phyloP scores from a whole-genome alignment of 2,888 invertebrate genomes.

The Diarsia dahlii region DNA sequence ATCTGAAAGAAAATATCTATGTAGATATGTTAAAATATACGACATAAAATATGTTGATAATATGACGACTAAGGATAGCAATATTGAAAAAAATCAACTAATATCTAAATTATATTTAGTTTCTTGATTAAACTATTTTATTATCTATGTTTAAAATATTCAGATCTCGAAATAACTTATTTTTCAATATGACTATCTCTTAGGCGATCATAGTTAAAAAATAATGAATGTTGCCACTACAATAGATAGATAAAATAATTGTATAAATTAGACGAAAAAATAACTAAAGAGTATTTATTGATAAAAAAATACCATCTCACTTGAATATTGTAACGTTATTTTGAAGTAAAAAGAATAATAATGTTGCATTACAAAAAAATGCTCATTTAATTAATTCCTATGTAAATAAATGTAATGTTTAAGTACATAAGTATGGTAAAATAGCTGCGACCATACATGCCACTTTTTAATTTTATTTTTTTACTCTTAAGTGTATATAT shows the following conservation, averaged over 20 bases:
- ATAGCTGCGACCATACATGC: slow-evolving; percentile 62
- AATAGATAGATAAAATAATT: slow-evolving; percentile 87
- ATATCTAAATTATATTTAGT: slow-evolving; percentile 17
- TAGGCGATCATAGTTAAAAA: slow-evolving; percentile 53
- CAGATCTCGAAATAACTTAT: slow-evolving; percentile 14
- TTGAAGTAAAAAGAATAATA: slow-evolving; percentile 56
- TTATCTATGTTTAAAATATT: slow-evolving; percentile 9
- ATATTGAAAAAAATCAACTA: slow-evolving; percentile 33
- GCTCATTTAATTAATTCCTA: slow-evolving; percentile 82
- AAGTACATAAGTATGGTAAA: slow-evolving; percentile 69
- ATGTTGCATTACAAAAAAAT: slow-evolving; percentile 63
- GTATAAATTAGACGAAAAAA: slow-evolving; percentile 80
- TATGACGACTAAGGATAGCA: slow-evolving; percentile 43
- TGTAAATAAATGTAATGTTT: slow-evolving; percentile 83
- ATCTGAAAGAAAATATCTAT: slow-evolving; percentile 59
- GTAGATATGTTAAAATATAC: slow-evolving; percentile 64
- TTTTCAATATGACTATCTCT: slow-evolving; percentile 60
- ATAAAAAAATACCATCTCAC: slow-evolving; percentile 65
- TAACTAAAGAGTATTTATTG: slow-evolving; percentile 70
- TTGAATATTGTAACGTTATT: slow-evolving; percentile 63
- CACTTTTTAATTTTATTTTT: slow-evolving; percentile 68
- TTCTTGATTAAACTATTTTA: not conserved
- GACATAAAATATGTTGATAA: slow-evolving; percentile 59
- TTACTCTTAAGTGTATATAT: slow-evolving; percentile 75
- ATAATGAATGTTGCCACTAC: slow-evolving; percentile 81